Evolutionary conservation across 2,113 vertebrate genomes (phyloP).

Genomic region (Toxotes jaculatrix): DNA sequence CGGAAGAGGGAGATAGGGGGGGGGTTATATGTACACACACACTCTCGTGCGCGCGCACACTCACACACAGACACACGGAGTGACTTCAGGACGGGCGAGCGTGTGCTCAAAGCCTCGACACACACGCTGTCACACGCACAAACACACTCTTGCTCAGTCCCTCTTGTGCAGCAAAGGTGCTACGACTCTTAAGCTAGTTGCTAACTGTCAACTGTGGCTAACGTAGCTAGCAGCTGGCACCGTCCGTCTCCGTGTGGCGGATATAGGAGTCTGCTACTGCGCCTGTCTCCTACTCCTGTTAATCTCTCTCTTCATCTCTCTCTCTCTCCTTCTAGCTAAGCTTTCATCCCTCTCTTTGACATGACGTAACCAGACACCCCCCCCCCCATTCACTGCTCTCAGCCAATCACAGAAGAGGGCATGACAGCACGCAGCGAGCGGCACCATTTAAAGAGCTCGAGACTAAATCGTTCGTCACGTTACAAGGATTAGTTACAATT

Average conservation of each 20-base stretch:
- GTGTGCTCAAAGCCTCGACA: constrained; percentile 34
- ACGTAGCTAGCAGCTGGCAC: constrained; percentile 74
- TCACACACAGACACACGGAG: constrained; percentile 20
- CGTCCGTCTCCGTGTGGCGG: constrained; percentile 56
- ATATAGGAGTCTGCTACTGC: constrained; percentile 65
- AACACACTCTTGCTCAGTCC: constrained; percentile 25
- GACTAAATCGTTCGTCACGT: neutral
- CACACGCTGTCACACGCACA: constrained; percentile 34
- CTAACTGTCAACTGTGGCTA: constrained; percentile 73
- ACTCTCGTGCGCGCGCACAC: neutral
- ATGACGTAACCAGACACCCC: constrained; percentile 52
- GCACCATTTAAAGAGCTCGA: constrained; percentile 65
- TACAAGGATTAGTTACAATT: too few relatives aligned
- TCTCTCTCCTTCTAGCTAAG: constrained; percentile 31
- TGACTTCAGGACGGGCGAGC: constrained; percentile 60
- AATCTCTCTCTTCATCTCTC: constrained; percentile 67
- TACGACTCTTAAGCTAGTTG: constrained; percentile 64
- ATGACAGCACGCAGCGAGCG: constrained; percentile 37
- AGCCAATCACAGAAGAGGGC: constrained; percentile 63
- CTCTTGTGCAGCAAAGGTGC: constrained; percentile 25
- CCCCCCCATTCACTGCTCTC: constrained; percentile 3
- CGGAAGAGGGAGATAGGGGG: constrained; percentile 15
- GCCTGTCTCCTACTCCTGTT: constrained; percentile 62
- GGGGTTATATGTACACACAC: constrained; percentile 29
- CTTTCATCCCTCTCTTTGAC: constrained; percentile 37